Evolutionary conservation across 2,113 vertebrate genomes (phyloP).

Genomic region (Pseudopipra pipra): DNA sequence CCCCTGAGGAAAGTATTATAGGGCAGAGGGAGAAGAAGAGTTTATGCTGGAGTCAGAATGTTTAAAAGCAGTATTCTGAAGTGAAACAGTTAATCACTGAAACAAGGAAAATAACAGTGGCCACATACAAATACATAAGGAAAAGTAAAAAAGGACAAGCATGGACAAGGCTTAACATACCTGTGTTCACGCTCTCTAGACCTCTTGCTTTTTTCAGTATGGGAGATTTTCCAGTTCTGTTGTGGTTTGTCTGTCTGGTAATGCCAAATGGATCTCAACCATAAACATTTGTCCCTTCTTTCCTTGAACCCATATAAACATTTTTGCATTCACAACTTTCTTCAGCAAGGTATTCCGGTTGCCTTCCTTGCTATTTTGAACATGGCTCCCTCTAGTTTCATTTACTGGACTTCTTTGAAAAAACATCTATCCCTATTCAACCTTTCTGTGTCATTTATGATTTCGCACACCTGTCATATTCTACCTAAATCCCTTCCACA

Average conservation of each 20-base stretch:
- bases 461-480: neutral
- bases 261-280: neutral
- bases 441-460: neutral
- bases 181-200: fast-evolving
- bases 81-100: neutral
- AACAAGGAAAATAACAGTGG: neutral
- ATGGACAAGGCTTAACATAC: neutral
- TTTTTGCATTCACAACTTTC: neutral
- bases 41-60: neutral
- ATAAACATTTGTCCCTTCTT: neutral
- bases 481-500: neutral
- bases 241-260: neutral
- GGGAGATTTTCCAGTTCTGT: neutral
- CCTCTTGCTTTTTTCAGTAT: neutral
- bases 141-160: neutral
- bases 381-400: neutral
- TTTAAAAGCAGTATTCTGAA: neutral
- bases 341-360: neutral
- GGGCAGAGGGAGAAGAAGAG: neutral
- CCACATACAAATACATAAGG: neutral
- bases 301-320: neutral
- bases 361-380: neutral
- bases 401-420: neutral
- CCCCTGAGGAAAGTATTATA: neutral
- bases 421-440: neutral